Percentiles rank a stretch among this genome's conserved stretches.
These are phyloP conservation scores for Eulemur coronatus DNA, from an alignment of 2,797 vertebrate species.

Conservation along the genomic window DNA sequence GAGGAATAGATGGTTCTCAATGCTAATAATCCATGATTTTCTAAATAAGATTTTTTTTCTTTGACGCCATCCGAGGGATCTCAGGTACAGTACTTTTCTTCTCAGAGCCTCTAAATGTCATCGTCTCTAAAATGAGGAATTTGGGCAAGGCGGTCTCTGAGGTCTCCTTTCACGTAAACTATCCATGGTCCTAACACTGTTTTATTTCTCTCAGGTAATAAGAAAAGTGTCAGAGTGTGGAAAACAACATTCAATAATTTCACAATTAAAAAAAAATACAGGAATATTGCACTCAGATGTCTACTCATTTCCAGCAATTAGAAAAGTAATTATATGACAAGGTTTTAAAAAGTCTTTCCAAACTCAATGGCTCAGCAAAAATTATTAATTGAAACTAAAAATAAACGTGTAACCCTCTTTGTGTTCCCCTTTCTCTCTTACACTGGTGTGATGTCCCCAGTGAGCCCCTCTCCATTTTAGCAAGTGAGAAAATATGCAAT, in stretches of 20 bases:
- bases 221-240: constrained; percentile 8
- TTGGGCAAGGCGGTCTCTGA: constrained; percentile 37
- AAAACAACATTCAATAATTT: constrained; percentile 71
- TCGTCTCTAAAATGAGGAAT: constrained; percentile 35
- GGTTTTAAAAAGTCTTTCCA: constrained; percentile 56
- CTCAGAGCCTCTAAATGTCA: constrained; percentile 19
- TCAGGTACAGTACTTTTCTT: background rate
- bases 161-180: constrained; percentile 14
- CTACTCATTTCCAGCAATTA: constrained; percentile 79
- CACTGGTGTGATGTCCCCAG: background rate
- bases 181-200: background rate
- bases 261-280: constrained; percentile 72
- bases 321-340: constrained; percentile 69
- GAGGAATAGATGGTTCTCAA: background rate
- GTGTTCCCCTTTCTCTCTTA: background rate
- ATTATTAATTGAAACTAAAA: constrained; percentile 78
- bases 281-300: constrained; percentile 66
- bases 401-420: constrained; percentile 39
- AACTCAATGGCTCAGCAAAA: constrained; percentile 75
- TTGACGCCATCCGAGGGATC: background rate
- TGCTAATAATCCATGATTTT: background rate
- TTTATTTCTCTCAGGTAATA: constrained; percentile 60
- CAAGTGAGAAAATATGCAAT: constrained; percentile 56
- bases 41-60: background rate
- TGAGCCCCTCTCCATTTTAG: constrained; percentile 54